Base-by-base conservation (phyloP, 2,113 vertebrate species). In the Callospermophilus lateralis region DNA sequence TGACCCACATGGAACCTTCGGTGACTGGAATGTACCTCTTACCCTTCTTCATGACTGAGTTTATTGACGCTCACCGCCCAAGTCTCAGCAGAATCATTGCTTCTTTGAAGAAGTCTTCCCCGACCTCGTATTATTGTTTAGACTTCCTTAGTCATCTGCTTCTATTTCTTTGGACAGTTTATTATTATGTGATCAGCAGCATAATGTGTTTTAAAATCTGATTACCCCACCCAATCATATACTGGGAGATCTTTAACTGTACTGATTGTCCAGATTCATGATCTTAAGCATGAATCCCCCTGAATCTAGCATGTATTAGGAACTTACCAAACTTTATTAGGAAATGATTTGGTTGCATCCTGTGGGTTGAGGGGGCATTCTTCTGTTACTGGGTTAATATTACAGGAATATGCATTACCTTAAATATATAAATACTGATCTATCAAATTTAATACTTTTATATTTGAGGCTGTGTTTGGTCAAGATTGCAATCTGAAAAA, bases 391-490 rank as follows among this genome's bases (percentile, higher is more conserved):
- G 22, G 55, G 19, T 87, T 68, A 67, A 39, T 39, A 4, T 86
- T 28, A 42, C 2, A 19, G 9, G 37, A 3, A 26, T 45, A 4
- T 76, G 37, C 26, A 45, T 39, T 30, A 87, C 19, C 6, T 34
- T 80, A 42, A 76, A 20, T 34, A 65, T 55, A 51, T 20, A 3
- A 32, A 39, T 30, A 11, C 67, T 77, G 89, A 19, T 58, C 63
- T 61, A 83, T 53, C 12, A 70, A n/a, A 90, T 58, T 32, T 55
- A 83, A 81, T 76, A 37, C 67, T 32, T 48, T 45, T 37, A 19
- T 2, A 63, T 80, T 86, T 87, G 48, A 86, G 70, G 94, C 48
- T 74, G 58, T 95, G 53, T 68, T 95, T 89, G 63, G 20, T 58
- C 28, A 94, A 34, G 22, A 73, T 45, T 74, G 32, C 19, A 55